These are phyloP conservation scores for Listronotus bonariensis DNA, from an alignment of 1,140 invertebrate genomes.

Conservation along the genomic window DNA sequence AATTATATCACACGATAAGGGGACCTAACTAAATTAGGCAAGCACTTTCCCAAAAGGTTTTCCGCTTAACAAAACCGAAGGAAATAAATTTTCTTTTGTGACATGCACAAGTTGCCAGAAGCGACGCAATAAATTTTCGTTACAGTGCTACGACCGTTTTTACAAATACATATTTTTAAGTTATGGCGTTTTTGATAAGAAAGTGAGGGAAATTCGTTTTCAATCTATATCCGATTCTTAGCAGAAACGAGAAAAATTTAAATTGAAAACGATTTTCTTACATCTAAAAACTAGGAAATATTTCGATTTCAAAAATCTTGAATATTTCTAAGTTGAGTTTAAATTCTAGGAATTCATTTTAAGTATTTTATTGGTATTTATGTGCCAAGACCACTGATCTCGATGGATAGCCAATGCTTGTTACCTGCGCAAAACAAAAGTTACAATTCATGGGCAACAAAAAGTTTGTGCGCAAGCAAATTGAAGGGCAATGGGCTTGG, in stretches of 20 bases:
- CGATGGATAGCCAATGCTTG: too few relatives aligned
- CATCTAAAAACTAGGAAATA: too few relatives aligned
- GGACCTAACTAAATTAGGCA: conserved; percentile 22
- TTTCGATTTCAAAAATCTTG: too few relatives aligned
- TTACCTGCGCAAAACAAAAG: too few relatives aligned
- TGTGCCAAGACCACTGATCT: too few relatives aligned
- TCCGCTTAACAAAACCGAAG: conserved; percentile 24
- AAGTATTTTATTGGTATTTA: too few relatives aligned
- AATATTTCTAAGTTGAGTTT: too few relatives aligned
- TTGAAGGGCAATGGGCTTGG: too few relatives aligned
- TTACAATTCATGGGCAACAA: too few relatives aligned
- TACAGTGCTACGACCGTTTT: conserved; percentile 36
- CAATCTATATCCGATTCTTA: not conserved
- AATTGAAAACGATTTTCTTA: conserved; percentile 2
- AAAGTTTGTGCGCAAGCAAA: too few relatives aligned
- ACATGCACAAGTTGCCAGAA: conserved; percentile 43
- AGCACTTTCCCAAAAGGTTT: conserved; percentile 30
- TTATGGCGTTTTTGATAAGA: conserved; percentile 44
- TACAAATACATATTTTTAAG: conserved; percentile 44
- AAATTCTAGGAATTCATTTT: too few relatives aligned
- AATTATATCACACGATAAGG: not conserved
- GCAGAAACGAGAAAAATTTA: conserved; percentile 4
- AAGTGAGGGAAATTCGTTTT: conserved; percentile 16
- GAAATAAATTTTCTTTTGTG: conserved; percentile 44
- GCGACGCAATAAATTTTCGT: conserved; percentile 45